Evolutionary conservation across 2,888 invertebrate species (phyloP), one percentile per base, ranked within the genome.

Genomic region (Nezara viridula): DNA sequence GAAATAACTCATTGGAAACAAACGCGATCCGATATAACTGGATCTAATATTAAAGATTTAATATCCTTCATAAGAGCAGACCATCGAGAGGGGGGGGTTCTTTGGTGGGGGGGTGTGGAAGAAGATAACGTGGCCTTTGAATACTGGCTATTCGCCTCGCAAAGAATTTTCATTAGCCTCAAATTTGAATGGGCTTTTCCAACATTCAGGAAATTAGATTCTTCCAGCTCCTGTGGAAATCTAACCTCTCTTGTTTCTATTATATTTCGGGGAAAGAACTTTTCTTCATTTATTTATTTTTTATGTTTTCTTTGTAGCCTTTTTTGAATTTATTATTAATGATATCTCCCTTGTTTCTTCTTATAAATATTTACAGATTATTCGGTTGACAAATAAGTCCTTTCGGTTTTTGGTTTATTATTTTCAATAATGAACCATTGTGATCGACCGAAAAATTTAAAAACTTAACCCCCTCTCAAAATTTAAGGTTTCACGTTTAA

Each of bases 41-140:
- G 55, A 27, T 86, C 55, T 52, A 55, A 55, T 86, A 86, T 86
- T 86, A 86, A 86, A 86, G 55, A 86, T 86, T 55, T 86, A 86
- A 86, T 86, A 86, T 86, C 86, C 86, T 86, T 32, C 24, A 85
- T 47, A 12, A 49, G 85, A 10, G 7, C n/a, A n/a, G n/a, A n/a
- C n/a, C n/a, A n/a, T n/a, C n/a, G n/a, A n/a, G n/a, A n/a, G n/a
- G n/a, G n/a, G n/a, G n/a, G n/a, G n/a, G n/a, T n/a, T n/a, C n/a
- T n/a, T n/a, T n/a, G 9, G 4, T 27, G 27, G 52, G 0, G 40
- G 86, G 55, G 50, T 49, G 50, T 27, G 81, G 85, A 5, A 50
- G 32, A 85, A 85, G 86, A 37, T 86, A 37, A 86, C 55, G 50
- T 52, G 52, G 21, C 52, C 55, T 86, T 86, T 86, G 86, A 52